Percentiles rank a stretch among this genome's conserved stretches.
Conservation (phyloP, 2,888 invertebrate genomes). For the Sceliomorpha sp. region DNA sequence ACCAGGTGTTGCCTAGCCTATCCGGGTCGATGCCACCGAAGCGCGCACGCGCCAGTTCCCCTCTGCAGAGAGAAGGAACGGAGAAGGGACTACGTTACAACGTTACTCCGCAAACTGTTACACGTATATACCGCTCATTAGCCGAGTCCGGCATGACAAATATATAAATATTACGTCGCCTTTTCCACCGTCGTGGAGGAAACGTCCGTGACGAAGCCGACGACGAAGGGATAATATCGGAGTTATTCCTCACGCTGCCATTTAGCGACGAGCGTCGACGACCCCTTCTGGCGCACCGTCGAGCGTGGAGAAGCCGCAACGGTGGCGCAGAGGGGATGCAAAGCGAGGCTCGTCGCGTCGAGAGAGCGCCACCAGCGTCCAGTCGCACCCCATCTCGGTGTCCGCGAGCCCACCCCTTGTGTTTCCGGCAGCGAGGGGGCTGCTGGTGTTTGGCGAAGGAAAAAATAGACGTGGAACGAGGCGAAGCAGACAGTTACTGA, state of each 20-base stretch:
- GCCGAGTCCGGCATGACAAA: too few species aligned
- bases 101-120: too few species aligned
- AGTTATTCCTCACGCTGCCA: too few species aligned
- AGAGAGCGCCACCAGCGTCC: constrained; percentile 58
- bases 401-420: constrained; percentile 47
- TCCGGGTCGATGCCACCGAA: constrained; percentile 50
- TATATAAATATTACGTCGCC: too few species aligned
- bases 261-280: too few species aligned
- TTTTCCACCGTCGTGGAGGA: too few species aligned
- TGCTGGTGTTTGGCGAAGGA: constrained; percentile 35
- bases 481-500: constrained; percentile 42
- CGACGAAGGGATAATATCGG: too few species aligned
- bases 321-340: constrained; percentile 53
- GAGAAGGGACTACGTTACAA: too few species aligned
- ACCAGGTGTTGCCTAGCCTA: constrained; percentile 55
- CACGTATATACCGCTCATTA: too few species aligned
- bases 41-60: constrained; percentile 44
- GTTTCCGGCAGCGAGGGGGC: constrained; percentile 40
- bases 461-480: constrained; percentile 5
- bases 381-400: constrained; percentile 62
- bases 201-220: too few species aligned
- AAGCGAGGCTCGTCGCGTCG: constrained; percentile 30
- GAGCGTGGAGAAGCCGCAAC: constrained; percentile 31
- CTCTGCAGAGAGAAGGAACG: too few species aligned
- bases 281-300: too few species aligned